Evolutionary conservation across 2,888 invertebrate species (phyloP).

Genomic region (Luperina nickerlii): DNA sequence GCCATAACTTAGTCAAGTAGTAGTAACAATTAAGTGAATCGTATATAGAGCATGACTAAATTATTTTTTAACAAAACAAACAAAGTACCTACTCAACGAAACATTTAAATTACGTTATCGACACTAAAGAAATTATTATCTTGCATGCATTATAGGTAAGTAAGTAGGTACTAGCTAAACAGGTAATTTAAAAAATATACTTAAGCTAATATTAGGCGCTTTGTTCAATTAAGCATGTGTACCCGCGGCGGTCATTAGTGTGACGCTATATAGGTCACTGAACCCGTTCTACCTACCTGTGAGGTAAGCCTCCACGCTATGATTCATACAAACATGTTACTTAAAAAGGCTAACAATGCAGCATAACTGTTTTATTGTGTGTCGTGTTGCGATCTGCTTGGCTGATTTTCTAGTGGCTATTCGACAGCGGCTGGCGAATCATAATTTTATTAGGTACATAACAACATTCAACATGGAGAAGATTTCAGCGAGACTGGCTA

Average conservation of each 20-base stretch:
- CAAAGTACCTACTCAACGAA: no score
- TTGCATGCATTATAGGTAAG: not conserved
- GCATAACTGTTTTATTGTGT: slow-evolving; percentile 62
- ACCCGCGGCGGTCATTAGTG: slow-evolving; percentile 56
- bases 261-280: slow-evolving; percentile 65
- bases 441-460: not conserved
- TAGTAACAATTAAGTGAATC: not conserved
- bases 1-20: not conserved
- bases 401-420: slow-evolving; percentile 49
- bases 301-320: slow-evolving; percentile 58
- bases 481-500: not conserved
- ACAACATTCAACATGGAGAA: not conserved
- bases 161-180: slow-evolving; percentile 4
- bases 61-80: not conserved
- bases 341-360: slow-evolving; percentile 64
- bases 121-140: not conserved
- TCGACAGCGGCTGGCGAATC: slow-evolving; percentile 28
- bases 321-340: slow-evolving; percentile 63
- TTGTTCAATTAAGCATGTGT: slow-evolving; percentile 61
- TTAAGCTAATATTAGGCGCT: slow-evolving; percentile 53
- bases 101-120: not conserved
- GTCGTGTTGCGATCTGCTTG: slow-evolving; percentile 56
- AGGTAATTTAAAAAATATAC: slow-evolving; percentile 40
- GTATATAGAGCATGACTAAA: not conserved
- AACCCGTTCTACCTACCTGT: slow-evolving; percentile 60